Percentiles rank a stretch among this genome's conserved stretches.
These are phyloP conservation scores for Hylomyscus alleni DNA, from an alignment of 2,797 vertebrate species.

Conservation along the genomic window DNA sequence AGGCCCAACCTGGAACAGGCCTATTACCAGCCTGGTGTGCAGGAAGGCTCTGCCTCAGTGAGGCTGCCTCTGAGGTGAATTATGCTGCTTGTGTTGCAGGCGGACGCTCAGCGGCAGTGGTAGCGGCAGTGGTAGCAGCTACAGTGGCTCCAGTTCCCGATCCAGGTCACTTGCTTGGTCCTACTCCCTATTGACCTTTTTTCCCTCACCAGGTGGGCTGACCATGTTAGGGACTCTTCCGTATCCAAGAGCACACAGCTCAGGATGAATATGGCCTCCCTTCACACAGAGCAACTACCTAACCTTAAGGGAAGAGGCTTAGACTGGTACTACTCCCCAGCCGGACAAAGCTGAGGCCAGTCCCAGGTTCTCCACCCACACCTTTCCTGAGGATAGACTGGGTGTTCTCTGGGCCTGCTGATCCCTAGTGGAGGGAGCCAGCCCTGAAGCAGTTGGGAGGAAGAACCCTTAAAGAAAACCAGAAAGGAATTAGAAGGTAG, in stretches of 20 bases:
- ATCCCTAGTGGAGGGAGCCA: not conserved
- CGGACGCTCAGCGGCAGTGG: constrained; percentile 94
- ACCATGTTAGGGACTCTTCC: not conserved
- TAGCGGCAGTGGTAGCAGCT: constrained; percentile 96
- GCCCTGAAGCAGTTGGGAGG: not conserved
- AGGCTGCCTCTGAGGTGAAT: not conserved
- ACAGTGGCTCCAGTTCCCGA: constrained; percentile 95
- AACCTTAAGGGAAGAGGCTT: not conserved
- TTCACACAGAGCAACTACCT: not conserved
- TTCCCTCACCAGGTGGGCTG: constrained; percentile 89
- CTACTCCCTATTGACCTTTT: constrained; percentile 86
- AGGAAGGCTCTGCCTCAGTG: not conserved
- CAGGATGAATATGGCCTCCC: not conserved
- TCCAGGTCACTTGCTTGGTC: constrained; percentile 91
- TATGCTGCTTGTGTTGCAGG: constrained; percentile 88
- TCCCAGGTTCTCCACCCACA: not conserved
- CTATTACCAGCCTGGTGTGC: not conserved
- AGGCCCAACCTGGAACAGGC: not conserved
- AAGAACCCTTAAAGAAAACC: not conserved
- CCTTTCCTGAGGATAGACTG: not conserved
- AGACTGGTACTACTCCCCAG: not conserved
- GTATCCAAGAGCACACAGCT: not conserved
- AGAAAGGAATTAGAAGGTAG: not conserved
- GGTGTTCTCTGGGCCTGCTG: not conserved
- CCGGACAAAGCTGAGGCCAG: not conserved